phyloP scores from a whole-genome alignment of 2,888 invertebrate genomes.

The Autographa gamma region DNA sequence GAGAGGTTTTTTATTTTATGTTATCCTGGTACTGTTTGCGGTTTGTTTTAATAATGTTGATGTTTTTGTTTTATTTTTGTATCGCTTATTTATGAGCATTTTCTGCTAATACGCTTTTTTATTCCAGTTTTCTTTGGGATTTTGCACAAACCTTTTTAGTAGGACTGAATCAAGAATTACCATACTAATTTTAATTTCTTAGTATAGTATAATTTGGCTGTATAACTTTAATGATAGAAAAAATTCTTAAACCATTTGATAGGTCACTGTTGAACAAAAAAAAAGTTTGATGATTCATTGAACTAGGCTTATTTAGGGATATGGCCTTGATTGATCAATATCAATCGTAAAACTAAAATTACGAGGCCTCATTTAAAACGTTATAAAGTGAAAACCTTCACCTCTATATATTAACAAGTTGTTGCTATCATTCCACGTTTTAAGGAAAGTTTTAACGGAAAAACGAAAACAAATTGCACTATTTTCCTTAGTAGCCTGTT shows the following conservation, averaged over 20 bases:
- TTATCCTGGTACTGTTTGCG: not conserved
- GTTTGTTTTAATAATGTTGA: not conserved
- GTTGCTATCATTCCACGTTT: slow-evolving; percentile 31
- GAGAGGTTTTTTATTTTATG: slow-evolving; percentile 30
- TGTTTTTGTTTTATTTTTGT: not conserved
- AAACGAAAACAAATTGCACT: slow-evolving; percentile 78
- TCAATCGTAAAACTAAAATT: not conserved
- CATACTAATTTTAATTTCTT: too few species aligned
- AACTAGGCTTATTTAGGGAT: not conserved
- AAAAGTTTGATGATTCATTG: too few species aligned
- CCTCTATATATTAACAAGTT: slow-evolving; percentile 20
- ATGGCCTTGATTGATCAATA: not conserved
- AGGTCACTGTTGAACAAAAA: too few species aligned
- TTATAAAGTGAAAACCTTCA: not conserved
- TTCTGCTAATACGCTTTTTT: too few species aligned
- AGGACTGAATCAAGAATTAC: too few species aligned
- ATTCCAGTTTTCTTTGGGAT: too few species aligned
- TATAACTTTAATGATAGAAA: too few species aligned
- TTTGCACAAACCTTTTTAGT: too few species aligned
- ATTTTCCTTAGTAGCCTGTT: slow-evolving; percentile 76
- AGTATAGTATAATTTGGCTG: too few species aligned
- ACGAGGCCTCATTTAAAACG: not conserved
- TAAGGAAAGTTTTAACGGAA: slow-evolving; percentile 59
- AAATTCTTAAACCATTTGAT: too few species aligned
- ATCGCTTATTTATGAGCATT: not conserved